Percentiles rank a stretch among this genome's conserved stretches.
phyloP scores from a whole-genome alignment of 37 sponge, comb jelly and placozoan species.

The Halichondria panicea region DNA sequence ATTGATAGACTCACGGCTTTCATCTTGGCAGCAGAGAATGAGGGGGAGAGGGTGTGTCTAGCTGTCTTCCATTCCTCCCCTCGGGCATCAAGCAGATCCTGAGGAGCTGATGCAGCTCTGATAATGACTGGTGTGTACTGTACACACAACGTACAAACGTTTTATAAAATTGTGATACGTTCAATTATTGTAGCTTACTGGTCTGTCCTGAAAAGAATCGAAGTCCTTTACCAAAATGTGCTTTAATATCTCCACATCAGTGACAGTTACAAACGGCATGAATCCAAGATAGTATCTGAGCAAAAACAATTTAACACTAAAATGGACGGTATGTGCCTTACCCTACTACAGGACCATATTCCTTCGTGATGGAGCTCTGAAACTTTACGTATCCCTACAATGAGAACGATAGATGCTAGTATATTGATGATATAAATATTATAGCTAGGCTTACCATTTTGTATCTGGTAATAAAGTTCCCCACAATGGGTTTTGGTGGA shows the following conservation, averaged over 20 bases:
- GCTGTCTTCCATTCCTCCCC: background rate
- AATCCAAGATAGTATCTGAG: slow-evolving; percentile 53
- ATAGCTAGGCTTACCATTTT: too few relatives aligned
- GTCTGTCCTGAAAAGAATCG: slow-evolving; percentile 43
- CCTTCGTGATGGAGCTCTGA: too few relatives aligned
- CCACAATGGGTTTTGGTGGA: too few relatives aligned
- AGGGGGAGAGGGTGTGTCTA: background rate
- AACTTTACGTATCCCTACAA: too few relatives aligned
- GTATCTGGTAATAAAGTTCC: too few relatives aligned
- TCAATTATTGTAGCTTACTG: too few relatives aligned
- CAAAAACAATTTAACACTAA: background rate
- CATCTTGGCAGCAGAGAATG: background rate
- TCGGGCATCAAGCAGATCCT: background rate
- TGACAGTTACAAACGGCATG: slow-evolving; percentile 16
- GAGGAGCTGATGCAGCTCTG: too few relatives aligned
- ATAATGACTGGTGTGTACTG: too few relatives aligned
- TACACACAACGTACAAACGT: too few relatives aligned
- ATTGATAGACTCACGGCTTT: background rate
- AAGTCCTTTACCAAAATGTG: slow-evolving; percentile 56
- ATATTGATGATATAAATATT: too few relatives aligned
- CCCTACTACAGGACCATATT: slow-evolving; percentile 45
- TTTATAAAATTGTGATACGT: too few relatives aligned
- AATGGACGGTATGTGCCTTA: background rate
- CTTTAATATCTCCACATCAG: slow-evolving; percentile 64
- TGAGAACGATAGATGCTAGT: too few relatives aligned